These are phyloP conservation scores for Drosophila suboccidentalis DNA, from an alignment of 2,888 invertebrate genomes.

Conservation along the genomic window DNA sequence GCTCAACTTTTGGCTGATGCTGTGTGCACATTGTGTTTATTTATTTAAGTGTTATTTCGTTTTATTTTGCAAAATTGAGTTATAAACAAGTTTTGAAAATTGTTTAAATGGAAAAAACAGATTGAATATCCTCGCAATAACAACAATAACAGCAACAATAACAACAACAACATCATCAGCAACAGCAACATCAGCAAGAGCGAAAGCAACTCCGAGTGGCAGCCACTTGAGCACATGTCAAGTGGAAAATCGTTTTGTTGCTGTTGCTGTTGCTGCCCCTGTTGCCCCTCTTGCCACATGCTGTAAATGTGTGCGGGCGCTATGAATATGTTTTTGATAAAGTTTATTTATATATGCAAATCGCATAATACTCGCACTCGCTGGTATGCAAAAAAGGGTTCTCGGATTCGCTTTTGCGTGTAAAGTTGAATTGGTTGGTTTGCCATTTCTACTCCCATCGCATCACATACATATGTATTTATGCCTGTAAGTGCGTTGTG, in stretches of 20 bases:
- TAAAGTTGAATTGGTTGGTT: slow-evolving; percentile 55
- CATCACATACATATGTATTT: slow-evolving; percentile 4
- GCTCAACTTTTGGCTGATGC: slow-evolving; percentile 44
- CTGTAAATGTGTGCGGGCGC: slow-evolving; percentile 44
- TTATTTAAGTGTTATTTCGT: slow-evolving; percentile 81
- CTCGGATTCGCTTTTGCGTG: slow-evolving; percentile 31
- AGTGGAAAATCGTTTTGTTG: slow-evolving; percentile 80
- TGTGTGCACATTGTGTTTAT: slow-evolving; percentile 58
- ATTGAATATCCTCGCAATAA: slow-evolving; percentile 64
- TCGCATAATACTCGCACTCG: slow-evolving; percentile 45
- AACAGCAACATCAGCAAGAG: not conserved
- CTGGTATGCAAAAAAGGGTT: slow-evolving; percentile 44
- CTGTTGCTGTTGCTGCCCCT: slow-evolving; percentile 11
- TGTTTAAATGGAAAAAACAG: slow-evolving; percentile 74
- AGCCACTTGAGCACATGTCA: slow-evolving; percentile 80
- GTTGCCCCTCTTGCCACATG: slow-evolving; percentile 19
- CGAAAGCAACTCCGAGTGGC: slow-evolving; percentile 42
- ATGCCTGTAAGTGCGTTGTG: slow-evolving; percentile 8
- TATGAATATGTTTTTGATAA: slow-evolving; percentile 76
- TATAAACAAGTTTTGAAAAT: slow-evolving; percentile 78
- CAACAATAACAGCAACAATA: slow-evolving; percentile 14
- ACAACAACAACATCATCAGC: not conserved
- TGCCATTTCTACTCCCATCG: slow-evolving; percentile 19
- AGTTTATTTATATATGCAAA: slow-evolving; percentile 78
- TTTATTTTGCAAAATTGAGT: slow-evolving; percentile 75